Evolutionary conservation across 2,113 vertebrate species (phyloP), one percentile per base, ranked within the genome.

Genomic region (Alaudala cheleensis): DNA sequence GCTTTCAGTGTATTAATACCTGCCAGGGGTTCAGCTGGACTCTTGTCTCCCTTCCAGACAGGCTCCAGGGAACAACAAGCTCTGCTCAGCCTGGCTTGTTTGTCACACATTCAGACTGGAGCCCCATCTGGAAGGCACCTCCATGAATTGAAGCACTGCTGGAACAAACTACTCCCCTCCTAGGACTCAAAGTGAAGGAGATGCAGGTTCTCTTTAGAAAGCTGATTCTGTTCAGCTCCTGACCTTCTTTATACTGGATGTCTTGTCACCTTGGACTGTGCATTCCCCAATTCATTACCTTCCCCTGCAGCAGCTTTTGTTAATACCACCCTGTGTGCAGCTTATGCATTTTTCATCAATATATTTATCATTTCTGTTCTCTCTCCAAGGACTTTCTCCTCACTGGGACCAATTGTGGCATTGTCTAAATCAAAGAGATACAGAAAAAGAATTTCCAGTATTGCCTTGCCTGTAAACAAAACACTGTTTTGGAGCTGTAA

Each of bases 281-380:
- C 44, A 69, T 56, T 86, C 22, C 62, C 33, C 61, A 56, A 67
- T 65, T 84, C 47, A 81, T 76, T 86, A 86, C 44, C 44, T 93
- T 74, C 25, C 76, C n/a, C 31, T 80, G 61, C 61, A 90, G 92
- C 62, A 79, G 72, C 60, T 87, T 88, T 90, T 90, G 62, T 81
- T 86, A 96, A 42, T 67, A 88, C 45, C 62, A 91, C 66, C 81
- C 54, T 7, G 13, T 20, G 34, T 54, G 69, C 62, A 65, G 66
- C 80, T 90, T 40, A 94, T 91, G 77, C 83, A 91, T 92, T 92
- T 93, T 94, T 93, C 85, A 92, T 91, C 73, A 73, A 37, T 28
- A 67, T 61, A 62, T 80, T 92, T 72, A 90, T 72, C 24, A 82
- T 70, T 87, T 95, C 56, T 88, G 24, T 74, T 91, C 67, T 66